Conservation (phyloP, 2,797 vertebrate species). For the Meriones psammophilus region DNA sequence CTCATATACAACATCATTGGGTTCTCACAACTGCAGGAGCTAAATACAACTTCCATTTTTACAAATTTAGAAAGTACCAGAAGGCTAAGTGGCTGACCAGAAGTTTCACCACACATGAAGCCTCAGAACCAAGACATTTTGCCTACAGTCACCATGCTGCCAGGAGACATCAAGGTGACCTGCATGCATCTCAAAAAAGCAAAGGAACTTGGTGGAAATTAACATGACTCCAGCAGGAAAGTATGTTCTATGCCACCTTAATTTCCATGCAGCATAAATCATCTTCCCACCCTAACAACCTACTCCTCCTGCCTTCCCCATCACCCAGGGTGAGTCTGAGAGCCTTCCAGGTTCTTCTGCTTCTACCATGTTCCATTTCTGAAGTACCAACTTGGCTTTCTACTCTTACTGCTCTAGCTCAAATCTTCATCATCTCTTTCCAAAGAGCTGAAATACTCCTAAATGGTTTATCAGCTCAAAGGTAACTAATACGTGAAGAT, state of each 20-base stretch:
- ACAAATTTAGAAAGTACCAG: constrained; percentile 8
- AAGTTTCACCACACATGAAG: not conserved
- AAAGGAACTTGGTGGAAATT: constrained; percentile 32
- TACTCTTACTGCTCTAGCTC: not conserved
- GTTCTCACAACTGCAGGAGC: constrained; percentile 1
- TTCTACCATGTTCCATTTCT: not conserved
- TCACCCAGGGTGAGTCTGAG: not conserved
- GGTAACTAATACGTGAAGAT: constrained; percentile 7
- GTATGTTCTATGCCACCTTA: constrained; percentile 54
- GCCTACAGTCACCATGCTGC: not conserved
- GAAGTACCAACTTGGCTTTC: constrained; percentile 15
- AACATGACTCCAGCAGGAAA: constrained; percentile 58
- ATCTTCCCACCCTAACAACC: not conserved
- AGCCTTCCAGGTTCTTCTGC: not conserved
- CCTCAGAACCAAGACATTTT: not conserved
- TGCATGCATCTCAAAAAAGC: not conserved
- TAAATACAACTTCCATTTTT: constrained; percentile 10
- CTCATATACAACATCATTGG: not conserved
- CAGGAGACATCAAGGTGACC: not conserved
- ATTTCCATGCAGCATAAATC: constrained; percentile 49
- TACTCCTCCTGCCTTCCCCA: constrained; percentile 12
- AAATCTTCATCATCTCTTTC: not conserved
- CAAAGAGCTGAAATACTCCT: not conserved
- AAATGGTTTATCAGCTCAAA: constrained; percentile 62
- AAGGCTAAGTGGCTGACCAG: not conserved